These are phyloP conservation scores for Steromphala cineraria DNA, from an alignment of 2,888 invertebrate species.

Conservation along the genomic window DNA sequence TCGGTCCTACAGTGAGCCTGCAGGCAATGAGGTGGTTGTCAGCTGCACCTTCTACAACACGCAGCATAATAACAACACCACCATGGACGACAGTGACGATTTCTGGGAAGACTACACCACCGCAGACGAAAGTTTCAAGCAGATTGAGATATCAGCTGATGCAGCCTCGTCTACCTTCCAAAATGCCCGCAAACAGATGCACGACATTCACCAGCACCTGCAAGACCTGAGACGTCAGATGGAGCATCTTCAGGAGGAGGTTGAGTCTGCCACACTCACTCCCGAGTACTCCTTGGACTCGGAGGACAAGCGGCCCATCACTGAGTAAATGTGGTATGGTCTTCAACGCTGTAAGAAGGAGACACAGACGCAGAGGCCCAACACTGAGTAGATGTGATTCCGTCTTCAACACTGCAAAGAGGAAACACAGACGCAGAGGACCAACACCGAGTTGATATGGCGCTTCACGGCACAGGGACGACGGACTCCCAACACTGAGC, in stretches of 20 bases:
- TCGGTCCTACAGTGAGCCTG: constrained; percentile 57
- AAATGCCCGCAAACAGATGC: constrained; percentile 66
- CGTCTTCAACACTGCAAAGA: too few relatives aligned
- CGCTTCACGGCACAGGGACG: too few relatives aligned
- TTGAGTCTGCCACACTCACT: constrained; percentile 42
- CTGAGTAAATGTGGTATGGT: constrained; percentile 35
- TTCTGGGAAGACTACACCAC: constrained; percentile 40
- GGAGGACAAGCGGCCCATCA: constrained; percentile 41
- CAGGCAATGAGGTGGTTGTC: constrained; percentile 46
- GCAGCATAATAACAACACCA: constrained; percentile 28
- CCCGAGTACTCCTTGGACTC: constrained; percentile 41
- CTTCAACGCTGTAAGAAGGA: background rate
- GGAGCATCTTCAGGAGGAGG: constrained; percentile 62
- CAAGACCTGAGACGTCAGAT: constrained; percentile 63
- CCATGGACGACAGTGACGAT: constrained; percentile 42
- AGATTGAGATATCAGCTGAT: constrained; percentile 53
- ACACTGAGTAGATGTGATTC: background rate
- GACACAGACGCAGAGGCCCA: background rate
- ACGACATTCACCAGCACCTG: constrained; percentile 66
- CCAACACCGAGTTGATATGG: too few relatives aligned
- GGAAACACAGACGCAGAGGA: too few relatives aligned
- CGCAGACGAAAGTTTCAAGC: constrained; percentile 44
- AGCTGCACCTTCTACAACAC: constrained; percentile 38
- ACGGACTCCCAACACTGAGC: too few relatives aligned
- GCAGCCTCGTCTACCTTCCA: constrained; percentile 55